Conservation (phyloP, 2,888 invertebrate genomes). For the Ornithoptera priamus region DNA sequence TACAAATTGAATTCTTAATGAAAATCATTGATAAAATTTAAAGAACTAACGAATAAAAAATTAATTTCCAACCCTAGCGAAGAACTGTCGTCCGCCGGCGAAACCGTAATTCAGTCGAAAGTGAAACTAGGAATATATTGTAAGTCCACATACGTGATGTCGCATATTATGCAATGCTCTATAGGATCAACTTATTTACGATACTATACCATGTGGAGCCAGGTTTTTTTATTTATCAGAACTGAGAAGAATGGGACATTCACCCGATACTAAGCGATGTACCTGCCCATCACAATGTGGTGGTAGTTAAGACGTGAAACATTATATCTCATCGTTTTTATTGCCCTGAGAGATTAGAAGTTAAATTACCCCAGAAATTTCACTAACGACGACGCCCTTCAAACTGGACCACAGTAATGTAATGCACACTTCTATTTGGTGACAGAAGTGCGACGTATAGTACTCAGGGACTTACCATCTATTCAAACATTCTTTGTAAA, state of each 20-base stretch:
- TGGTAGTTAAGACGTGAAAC: no score
- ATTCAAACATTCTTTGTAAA: no score
- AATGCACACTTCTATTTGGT: no score
- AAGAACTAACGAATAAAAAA: background rate
- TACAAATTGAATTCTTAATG: background rate
- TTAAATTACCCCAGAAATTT: no score
- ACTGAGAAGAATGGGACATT: background rate
- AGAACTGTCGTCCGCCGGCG: constrained; percentile 32
- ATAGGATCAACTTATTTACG: constrained; percentile 40
- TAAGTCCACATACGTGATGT: constrained; percentile 53
- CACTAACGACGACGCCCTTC: no score
- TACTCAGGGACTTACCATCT: no score
- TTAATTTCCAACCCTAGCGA: constrained; percentile 18
- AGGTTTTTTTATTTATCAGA: background rate
- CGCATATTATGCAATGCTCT: constrained; percentile 56
- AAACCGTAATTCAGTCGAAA: constrained; percentile 71
- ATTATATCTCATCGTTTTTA: no score
- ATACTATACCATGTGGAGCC: constrained; percentile 41
- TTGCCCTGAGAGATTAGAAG: no score
- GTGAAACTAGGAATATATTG: constrained; percentile 66
- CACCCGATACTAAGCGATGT: background rate
- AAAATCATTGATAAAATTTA: background rate
- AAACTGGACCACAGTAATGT: no score
- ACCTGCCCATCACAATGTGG: no score
- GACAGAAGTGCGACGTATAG: no score